A percentile compares a stretch with the other conserved stretches of the same genome.
These are phyloP conservation scores for Gerosis bhagava DNA, from an alignment of 2,888 invertebrate species.

Conservation along the genomic window DNA sequence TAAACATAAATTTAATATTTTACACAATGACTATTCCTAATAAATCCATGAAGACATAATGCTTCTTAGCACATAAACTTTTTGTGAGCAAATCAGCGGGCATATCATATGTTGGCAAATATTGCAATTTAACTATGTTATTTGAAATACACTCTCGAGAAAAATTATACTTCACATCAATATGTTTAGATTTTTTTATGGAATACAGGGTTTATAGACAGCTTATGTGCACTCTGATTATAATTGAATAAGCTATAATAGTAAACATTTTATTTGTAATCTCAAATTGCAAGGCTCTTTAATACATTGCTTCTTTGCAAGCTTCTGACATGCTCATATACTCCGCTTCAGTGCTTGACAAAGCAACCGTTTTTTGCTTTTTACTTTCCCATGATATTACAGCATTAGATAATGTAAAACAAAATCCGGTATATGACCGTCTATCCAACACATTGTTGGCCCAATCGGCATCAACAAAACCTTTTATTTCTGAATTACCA, in stretches of 20 bases:
- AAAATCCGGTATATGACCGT: constrained; percentile 25
- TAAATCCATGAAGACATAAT: too few relatives aligned
- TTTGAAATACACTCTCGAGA: constrained; percentile 20
- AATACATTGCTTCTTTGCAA: constrained; percentile 26
- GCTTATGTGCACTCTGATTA: constrained; percentile 27
- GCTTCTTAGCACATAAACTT: too few relatives aligned
- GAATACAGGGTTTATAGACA: constrained; percentile 20
- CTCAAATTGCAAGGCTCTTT: too few relatives aligned
- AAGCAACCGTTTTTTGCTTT: constrained; percentile 21
- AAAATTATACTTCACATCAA: constrained; percentile 27
- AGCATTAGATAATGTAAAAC: constrained; percentile 12
- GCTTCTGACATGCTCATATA: constrained; percentile 18
- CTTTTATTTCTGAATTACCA: constrained; percentile 23
- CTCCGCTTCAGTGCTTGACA: constrained; percentile 24
- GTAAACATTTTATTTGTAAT: constrained; percentile 19
- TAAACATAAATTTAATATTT: too few relatives aligned
- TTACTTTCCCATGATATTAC: constrained; percentile 16
- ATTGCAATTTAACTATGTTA: constrained; percentile 10
- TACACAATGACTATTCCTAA: too few relatives aligned
- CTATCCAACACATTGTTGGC: constrained; percentile 21
- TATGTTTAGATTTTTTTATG: constrained; percentile 26
- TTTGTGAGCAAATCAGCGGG: constrained; percentile 15
- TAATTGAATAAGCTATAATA: constrained; percentile 22
- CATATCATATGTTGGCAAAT: constrained; percentile 20
- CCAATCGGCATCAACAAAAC: constrained; percentile 36